phyloP scores from a whole-genome alignment of 2,797 vertebrate genomes.

The Glyptemys insculpta region DNA sequence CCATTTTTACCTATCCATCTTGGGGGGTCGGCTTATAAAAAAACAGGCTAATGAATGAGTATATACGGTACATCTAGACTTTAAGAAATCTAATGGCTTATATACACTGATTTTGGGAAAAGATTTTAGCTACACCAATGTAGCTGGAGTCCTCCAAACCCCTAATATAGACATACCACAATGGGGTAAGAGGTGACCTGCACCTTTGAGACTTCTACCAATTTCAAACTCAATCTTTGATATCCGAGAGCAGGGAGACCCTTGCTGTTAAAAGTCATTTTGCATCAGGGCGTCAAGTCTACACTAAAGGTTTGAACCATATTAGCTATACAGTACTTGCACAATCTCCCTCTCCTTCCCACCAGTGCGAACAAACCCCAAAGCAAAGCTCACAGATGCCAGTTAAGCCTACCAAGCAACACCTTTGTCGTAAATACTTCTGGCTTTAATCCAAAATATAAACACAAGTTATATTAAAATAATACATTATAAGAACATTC shows the following conservation, averaged over 20 bases:
- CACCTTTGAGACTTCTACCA: not conserved
- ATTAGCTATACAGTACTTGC: not conserved
- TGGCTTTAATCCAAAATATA: not conserved
- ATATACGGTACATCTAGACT: not conserved
- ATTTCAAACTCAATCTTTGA: not conserved
- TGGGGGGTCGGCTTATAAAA: too few relatives aligned
- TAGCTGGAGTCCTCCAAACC: not conserved
- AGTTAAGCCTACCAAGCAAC: not conserved
- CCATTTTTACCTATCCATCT: too few relatives aligned
- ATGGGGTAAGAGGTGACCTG: not conserved
- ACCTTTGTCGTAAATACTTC: fast-evolving
- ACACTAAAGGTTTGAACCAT: not conserved
- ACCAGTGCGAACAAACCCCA: not conserved
- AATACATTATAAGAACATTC: not conserved
- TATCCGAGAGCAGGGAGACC: not conserved
- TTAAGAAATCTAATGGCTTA: not conserved
- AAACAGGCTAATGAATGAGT: too few relatives aligned
- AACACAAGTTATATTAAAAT: not conserved
- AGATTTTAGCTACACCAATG: not conserved
- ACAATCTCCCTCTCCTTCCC: not conserved
- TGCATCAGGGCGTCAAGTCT: not conserved
- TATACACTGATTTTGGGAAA: not conserved
- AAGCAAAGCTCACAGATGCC: not conserved
- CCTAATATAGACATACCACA: not conserved
- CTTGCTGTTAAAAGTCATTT: not conserved